Evolutionary conservation across 1,140 invertebrate genomes (phyloP).

Genomic region (Lepidurus couesii): DNA sequence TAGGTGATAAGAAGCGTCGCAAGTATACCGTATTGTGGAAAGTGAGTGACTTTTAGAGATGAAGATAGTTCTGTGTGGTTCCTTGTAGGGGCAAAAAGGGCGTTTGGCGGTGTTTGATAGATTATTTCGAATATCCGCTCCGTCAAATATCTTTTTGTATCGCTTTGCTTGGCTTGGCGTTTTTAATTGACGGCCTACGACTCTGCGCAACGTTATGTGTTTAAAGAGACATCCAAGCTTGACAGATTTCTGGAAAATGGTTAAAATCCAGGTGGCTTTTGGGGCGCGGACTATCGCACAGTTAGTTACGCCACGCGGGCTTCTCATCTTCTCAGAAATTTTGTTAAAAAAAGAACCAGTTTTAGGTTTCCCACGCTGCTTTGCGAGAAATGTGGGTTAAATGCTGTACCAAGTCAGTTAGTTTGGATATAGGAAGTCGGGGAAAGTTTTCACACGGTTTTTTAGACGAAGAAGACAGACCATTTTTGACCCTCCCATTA

Average conservation of each 20-base stretch:
- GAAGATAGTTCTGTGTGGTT: too few relatives aligned
- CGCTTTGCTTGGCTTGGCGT: background rate
- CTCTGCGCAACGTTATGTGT: background rate
- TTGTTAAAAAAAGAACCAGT: background rate
- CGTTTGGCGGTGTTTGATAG: background rate
- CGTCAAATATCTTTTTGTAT: background rate
- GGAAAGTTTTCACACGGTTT: constrained; percentile 7
- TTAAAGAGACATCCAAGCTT: background rate
- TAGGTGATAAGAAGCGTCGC: too few relatives aligned
- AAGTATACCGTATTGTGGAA: too few relatives aligned
- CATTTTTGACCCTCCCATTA: background rate
- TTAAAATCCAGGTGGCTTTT: background rate
- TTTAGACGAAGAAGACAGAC: background rate
- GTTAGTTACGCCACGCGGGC: constrained; percentile 8
- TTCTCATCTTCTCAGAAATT: constrained; percentile 10
- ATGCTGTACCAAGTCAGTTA: background rate
- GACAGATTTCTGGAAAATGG: background rate
- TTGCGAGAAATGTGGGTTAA: constrained; percentile 14
- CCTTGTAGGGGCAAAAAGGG: background rate
- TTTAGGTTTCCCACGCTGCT: constrained; percentile 2
- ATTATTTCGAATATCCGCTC: background rate
- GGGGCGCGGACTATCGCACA: background rate
- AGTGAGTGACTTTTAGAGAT: too few relatives aligned
- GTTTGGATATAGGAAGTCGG: background rate
- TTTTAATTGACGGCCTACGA: background rate